Conservation (phyloP, 1,140 invertebrate genomes). For the Octopus sinensis region DNA sequence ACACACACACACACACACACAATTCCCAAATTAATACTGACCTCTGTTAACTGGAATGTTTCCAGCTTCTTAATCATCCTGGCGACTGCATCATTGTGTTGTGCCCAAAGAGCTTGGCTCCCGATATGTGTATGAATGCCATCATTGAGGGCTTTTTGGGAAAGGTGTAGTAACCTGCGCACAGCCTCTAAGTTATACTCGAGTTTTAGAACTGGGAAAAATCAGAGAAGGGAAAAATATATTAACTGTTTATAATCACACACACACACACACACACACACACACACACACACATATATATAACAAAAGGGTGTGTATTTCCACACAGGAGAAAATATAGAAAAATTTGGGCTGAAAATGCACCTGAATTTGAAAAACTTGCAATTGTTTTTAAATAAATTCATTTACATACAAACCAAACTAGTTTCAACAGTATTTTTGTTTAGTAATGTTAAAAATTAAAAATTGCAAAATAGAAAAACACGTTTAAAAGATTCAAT, state of each 20-base stretch:
- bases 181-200: conserved; percentile 84
- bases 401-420: too few species aligned
- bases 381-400: too few species aligned
- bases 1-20: too few species aligned
- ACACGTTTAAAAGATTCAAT: too few species aligned
- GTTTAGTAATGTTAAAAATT: too few species aligned
- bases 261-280: neutral
- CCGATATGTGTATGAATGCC: conserved; percentile 84
- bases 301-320: too few species aligned
- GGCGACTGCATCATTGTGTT: conserved; percentile 79
- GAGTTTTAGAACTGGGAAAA: conserved; percentile 70
- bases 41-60: conserved; percentile 63
- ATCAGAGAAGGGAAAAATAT: neutral
- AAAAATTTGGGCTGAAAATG: too few species aligned
- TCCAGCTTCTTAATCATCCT: conserved; percentile 79
- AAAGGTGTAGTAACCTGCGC: conserved; percentile 72
- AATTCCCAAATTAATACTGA: conserved; percentile 21
- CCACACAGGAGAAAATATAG: too few species aligned
- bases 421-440: too few species aligned
- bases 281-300: too few species aligned
- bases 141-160: conserved; percentile 68
- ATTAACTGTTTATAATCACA: neutral
- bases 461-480: too few species aligned
- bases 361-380: too few species aligned
- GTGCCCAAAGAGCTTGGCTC: conserved; percentile 82